Evolutionary conservation across 2,113 vertebrate genomes (phyloP).

Genomic region (Rhombomys opimus): DNA sequence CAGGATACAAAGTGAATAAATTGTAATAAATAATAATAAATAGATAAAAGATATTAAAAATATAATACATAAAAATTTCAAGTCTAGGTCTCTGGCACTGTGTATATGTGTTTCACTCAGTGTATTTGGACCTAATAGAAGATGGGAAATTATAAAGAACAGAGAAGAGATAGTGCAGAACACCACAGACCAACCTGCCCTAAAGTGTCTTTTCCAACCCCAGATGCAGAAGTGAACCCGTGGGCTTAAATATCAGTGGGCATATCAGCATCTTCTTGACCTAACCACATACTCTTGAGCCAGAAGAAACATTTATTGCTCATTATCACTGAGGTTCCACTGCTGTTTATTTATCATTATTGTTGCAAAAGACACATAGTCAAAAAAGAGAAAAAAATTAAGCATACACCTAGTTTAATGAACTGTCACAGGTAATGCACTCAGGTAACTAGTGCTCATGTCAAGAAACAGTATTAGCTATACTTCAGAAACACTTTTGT

Average conservation of each 20-base stretch:
- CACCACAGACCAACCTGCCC: neutral
- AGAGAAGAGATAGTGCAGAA: neutral
- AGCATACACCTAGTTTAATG: neutral
- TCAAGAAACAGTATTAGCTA: conserved; percentile 8
- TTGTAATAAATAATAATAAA: no score
- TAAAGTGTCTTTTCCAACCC: neutral
- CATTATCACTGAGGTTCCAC: neutral
- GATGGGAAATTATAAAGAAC: neutral
- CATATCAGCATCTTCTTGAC: neutral
- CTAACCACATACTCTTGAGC: neutral
- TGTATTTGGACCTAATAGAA: neutral
- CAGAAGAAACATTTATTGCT: neutral
- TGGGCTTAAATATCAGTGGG: neutral
- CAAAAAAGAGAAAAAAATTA: neutral
- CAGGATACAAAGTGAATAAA: no score
- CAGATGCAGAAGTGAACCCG: neutral
- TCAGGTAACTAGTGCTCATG: neutral
- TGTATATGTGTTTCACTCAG: neutral
- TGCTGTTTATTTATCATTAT: conserved; percentile 18
- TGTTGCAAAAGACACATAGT: conserved; percentile 28
- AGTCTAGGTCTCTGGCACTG: neutral
- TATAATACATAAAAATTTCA: neutral
- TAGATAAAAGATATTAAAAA: no score
- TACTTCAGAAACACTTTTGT: neutral
- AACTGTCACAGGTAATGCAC: neutral